Percentiles rank a stretch among this genome's conserved stretches.
Evolutionary conservation across 2,113 vertebrate genomes (phyloP).

Genomic region (Neodon shergylaensis): DNA sequence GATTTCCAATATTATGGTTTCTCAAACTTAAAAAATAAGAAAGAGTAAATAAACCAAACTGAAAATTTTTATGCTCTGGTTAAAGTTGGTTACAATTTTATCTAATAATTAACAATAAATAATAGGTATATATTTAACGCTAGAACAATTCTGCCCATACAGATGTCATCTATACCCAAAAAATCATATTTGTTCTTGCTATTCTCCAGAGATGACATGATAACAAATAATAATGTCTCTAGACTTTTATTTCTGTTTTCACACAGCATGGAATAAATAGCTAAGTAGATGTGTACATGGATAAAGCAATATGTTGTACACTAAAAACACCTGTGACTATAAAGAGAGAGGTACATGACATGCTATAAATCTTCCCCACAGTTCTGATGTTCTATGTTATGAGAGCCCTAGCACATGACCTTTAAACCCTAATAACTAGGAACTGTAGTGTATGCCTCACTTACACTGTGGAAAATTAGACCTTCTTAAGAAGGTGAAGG

Average conservation of each 20-base stretch:
- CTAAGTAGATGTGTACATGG: not conserved
- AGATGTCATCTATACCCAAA: slow-evolving; percentile 53
- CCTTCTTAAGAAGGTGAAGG: not conserved
- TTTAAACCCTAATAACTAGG: slow-evolving; percentile 71
- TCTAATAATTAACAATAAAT: not conserved
- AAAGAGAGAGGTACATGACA: slow-evolving; percentile 77
- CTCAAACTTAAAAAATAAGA: not conserved
- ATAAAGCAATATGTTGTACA: slow-evolving; percentile 65
- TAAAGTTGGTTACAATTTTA: slow-evolving; percentile 16
- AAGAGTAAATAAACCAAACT: not conserved
- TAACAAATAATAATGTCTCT: not conserved
- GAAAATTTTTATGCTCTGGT: not conserved
- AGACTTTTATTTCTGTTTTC: slow-evolving; percentile 35
- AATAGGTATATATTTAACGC: not conserved
- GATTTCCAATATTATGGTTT: not conserved
- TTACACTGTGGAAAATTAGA: slow-evolving; percentile 60
- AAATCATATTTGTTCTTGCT: slow-evolving; percentile 48
- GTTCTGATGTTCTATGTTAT: slow-evolving; percentile 63
- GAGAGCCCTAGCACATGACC: slow-evolving; percentile 61
- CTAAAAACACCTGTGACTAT: slow-evolving; percentile 63
- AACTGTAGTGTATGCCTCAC: slow-evolving; percentile 35
- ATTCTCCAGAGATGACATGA: slow-evolving; percentile 45
- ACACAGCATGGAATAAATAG: slow-evolving; percentile 22
- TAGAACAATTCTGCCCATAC: not conserved
- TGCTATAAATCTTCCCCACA: slow-evolving; percentile 71